A percentile compares a stretch with the other conserved stretches of the same genome.
phyloP scores from a whole-genome alignment of 2,113 vertebrate genomes.

The Corythaeola cristata region DNA sequence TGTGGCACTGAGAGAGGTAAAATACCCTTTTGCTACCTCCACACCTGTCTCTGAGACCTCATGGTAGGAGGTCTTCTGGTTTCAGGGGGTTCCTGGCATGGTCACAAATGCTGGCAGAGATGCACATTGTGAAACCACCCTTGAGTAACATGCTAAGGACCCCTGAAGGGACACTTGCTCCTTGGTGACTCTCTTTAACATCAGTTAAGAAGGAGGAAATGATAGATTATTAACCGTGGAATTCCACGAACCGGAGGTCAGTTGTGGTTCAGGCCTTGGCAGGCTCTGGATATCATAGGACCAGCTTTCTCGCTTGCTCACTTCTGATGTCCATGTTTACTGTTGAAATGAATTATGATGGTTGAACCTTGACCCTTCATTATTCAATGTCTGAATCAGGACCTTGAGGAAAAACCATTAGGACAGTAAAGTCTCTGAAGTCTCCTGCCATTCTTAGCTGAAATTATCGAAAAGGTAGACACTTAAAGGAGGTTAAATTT shows the following conservation, averaged over 20 bases:
- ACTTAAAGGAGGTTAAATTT: not conserved
- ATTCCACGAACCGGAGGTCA: not conserved
- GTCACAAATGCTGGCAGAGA: not conserved
- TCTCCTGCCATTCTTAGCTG: not conserved
- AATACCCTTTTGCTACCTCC: not conserved
- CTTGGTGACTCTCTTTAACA: not conserved
- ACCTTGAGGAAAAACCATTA: not conserved
- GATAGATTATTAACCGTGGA: not conserved
- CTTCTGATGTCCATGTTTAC: not conserved
- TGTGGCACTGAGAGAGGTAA: not conserved
- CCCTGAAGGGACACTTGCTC: constrained; percentile 29
- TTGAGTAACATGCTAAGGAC: not conserved
- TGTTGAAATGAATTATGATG: not conserved
- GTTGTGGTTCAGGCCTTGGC: not conserved
- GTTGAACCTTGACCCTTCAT: not conserved
- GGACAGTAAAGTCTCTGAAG: not conserved
- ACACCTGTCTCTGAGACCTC: not conserved
- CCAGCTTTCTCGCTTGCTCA: not conserved
- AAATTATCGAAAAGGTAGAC: not conserved
- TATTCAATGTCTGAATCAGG: not conserved
- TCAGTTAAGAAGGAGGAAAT: not conserved
- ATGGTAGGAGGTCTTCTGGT: not conserved
- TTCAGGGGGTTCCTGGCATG: not conserved
- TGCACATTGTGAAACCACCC: constrained; percentile 48
- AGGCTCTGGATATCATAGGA: not conserved